These are phyloP conservation scores for Thunnus albacares DNA, from an alignment of 2,797 vertebrate species.

Conservation along the genomic window DNA sequence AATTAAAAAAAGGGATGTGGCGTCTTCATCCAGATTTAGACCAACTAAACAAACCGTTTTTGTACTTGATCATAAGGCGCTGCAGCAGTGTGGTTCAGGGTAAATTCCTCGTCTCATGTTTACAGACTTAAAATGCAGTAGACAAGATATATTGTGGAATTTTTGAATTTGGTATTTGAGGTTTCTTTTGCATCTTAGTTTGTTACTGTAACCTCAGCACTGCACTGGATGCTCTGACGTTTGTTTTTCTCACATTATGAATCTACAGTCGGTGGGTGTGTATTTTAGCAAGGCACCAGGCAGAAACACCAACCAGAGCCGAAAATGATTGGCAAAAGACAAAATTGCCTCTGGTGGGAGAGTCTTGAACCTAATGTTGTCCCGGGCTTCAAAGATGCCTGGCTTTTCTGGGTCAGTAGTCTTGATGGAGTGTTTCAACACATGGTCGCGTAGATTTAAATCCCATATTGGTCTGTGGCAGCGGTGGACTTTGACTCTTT, in stretches of 20 bases:
- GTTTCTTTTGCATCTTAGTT: constrained; percentile 5
- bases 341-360: constrained; percentile 22
- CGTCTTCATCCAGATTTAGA: neutral
- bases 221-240: neutral
- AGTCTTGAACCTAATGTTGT: constrained; percentile 28
- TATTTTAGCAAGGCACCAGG: constrained; percentile 12
- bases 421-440: constrained; percentile 54
- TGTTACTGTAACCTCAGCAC: constrained; percentile 13
- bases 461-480: constrained; percentile 52
- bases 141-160: neutral
- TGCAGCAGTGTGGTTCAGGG: neutral
- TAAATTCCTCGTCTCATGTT: neutral
- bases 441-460: constrained; percentile 49
- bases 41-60: constrained; percentile 1
- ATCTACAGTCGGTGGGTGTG: constrained; percentile 1
- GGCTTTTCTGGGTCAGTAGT: constrained; percentile 27
- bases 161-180: constrained; percentile 3
- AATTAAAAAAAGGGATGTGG: neutral
- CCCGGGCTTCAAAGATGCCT: constrained; percentile 34
- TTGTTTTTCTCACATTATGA: constrained; percentile 23
- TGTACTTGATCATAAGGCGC: neutral
- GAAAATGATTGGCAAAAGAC: constrained; percentile 36
- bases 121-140: neutral
- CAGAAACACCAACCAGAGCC: constrained; percentile 25
- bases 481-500: constrained; percentile 40